Evolutionary conservation across 2,888 invertebrate genomes (phyloP).

Genomic region (Lomographa bimaculata): DNA sequence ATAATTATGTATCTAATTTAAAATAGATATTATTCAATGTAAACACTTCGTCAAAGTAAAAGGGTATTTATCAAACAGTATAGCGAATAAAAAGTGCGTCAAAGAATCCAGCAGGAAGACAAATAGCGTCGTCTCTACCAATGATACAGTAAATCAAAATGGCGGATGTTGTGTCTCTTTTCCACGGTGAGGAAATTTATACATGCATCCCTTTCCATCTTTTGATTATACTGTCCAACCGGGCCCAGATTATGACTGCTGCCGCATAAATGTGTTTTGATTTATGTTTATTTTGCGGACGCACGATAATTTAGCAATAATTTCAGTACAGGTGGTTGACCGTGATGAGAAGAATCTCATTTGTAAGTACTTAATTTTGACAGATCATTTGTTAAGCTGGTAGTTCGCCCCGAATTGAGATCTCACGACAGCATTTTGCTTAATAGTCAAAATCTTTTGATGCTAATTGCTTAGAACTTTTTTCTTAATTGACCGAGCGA

Average conservation of each 20-base stretch:
- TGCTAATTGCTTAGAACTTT: too few relatives aligned
- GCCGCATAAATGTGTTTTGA: conserved; percentile 61
- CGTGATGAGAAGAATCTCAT: conserved; percentile 6
- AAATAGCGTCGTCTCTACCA: conserved; percentile 55
- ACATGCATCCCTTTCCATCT: conserved; percentile 37
- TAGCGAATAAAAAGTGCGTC: too few relatives aligned
- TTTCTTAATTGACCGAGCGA: too few relatives aligned
- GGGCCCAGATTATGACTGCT: conserved; percentile 48
- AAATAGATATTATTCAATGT: too few relatives aligned
- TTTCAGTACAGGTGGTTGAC: conserved; percentile 33
- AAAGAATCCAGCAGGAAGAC: conserved; percentile 36
- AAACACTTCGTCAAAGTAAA: too few relatives aligned
- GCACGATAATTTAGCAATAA: conserved; percentile 24
- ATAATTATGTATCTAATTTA: too few relatives aligned
- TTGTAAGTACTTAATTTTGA: too few relatives aligned
- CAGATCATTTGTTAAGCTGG: too few relatives aligned
- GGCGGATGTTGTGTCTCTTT: conserved; percentile 39
- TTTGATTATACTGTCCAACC: conserved; percentile 50
- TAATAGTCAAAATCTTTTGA: too few relatives aligned
- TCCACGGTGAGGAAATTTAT: conserved; percentile 10
- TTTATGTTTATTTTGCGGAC: conserved; percentile 53
- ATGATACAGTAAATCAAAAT: conserved; percentile 62
- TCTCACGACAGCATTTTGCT: too few relatives aligned
- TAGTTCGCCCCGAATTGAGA: too few relatives aligned
- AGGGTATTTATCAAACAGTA: too few relatives aligned